phyloP scores from a whole-genome alignment of 2,888 invertebrate species.

The Drosophila macrospina region DNA sequence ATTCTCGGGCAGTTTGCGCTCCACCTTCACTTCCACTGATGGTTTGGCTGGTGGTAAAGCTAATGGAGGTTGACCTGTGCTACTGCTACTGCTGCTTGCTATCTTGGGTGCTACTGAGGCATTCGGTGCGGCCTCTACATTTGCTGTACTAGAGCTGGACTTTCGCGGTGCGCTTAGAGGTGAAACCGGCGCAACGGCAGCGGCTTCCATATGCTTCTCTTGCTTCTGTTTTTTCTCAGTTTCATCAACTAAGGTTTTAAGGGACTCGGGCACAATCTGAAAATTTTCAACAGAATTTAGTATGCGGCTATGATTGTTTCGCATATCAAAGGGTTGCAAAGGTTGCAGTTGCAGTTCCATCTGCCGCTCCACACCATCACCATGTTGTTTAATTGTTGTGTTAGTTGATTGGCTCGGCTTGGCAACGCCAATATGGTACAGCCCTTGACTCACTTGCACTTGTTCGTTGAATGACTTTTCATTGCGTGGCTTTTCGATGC shows the following conservation, averaged over 20 bases:
- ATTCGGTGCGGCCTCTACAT: constrained; percentile 39
- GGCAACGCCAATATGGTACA: constrained; percentile 83
- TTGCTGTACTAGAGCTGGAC: constrained; percentile 45
- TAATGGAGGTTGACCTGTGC: constrained; percentile 67
- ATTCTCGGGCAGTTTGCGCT: constrained; percentile 83
- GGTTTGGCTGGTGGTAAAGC: constrained; percentile 65
- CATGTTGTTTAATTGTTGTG: constrained; percentile 56
- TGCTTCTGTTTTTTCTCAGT: constrained; percentile 65
- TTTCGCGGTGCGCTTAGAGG: constrained; percentile 80
- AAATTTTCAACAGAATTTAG: constrained; percentile 86
- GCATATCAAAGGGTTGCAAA: constrained; percentile 50
- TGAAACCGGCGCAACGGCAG: constrained; percentile 51
- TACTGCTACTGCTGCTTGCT: constrained; percentile 59
- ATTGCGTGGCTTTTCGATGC: constrained; percentile 76
- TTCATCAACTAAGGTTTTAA: constrained; percentile 61
- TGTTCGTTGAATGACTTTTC: constrained; percentile 84
- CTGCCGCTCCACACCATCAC: constrained; percentile 54
- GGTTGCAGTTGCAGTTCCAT: constrained; percentile 42
- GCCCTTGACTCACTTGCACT: constrained; percentile 85
- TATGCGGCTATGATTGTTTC: constrained; percentile 81
- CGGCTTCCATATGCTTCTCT: constrained; percentile 54
- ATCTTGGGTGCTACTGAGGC: constrained; percentile 60
- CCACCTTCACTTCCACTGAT: constrained; percentile 36
- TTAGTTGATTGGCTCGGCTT: constrained; percentile 70
- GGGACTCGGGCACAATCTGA: constrained; percentile 84